Base-by-base conservation (phyloP, 64 coral and sea anemone species). In the Montipora cactus region DNA sequence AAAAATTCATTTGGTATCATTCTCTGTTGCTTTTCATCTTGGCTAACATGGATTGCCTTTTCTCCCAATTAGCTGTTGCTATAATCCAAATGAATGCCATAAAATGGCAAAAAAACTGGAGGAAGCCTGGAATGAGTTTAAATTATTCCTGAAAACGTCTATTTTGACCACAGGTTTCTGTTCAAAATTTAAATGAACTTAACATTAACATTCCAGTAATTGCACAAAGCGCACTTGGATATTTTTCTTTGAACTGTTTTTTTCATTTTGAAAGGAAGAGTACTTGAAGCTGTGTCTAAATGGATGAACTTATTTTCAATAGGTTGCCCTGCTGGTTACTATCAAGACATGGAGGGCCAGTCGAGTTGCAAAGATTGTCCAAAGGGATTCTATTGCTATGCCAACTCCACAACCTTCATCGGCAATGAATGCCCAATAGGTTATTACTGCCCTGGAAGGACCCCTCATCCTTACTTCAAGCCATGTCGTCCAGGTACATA, bases 261-360 rank as follows among this genome's bases (percentile, higher is more conserved):
- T 75, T 85, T 18, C 9, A 37, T 74, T n/a, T 4, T 2, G 20
- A 23, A 23, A 74, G 71, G 8, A 20, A 37, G 5, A 74, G 1
- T 3, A 74, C 5, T n/a, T 37, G 3, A 13, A 15, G 44, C 2
- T 76, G 11, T 12, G 28, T 45, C 0, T 47, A 47, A 44, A 37
- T 37, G 37, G 37, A 37, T 37, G 37, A 37, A 57, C 11, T 57
- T 64, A 55, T 10, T 86, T 69, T 84, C 18, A 52, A 10, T 22
- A 99, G 98, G 98, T 23, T 99, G 98, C 72, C 78, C 89, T 62
- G 76, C 98, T 79, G 98, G 98, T 44, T 84, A 80, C 0, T 99
- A 99, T 87, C 93, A 99, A 49, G 61, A 99, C 70, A 75, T 96
- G 89, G 92, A 96, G 87, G 98, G 95, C 11, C 79, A 81, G 73